phyloP scores from a whole-genome alignment of 2,797 vertebrate species.

The Chelonia mydas region DNA sequence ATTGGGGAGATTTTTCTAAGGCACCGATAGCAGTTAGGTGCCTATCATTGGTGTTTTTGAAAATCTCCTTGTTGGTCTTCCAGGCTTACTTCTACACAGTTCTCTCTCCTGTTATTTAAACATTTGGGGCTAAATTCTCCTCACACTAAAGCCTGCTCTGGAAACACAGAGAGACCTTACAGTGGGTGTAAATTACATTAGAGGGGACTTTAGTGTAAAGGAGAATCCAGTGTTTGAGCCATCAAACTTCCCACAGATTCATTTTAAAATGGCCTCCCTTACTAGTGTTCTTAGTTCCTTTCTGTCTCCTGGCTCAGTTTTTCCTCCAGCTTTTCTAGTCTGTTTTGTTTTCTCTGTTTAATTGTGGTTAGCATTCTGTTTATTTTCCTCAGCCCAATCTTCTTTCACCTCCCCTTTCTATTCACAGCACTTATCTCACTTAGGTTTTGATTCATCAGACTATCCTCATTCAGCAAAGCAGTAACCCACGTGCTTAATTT shows the following conservation, averaged over 20 bases:
- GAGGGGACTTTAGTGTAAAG: background rate
- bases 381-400: background rate
- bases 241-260: background rate
- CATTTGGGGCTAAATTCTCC: background rate
- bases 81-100: background rate
- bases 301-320: background rate
- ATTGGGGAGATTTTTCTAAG: background rate
- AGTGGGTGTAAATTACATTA: background rate
- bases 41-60: background rate
- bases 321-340: background rate
- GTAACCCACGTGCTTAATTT: background rate
- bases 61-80: background rate
- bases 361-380: background rate
- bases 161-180: background rate
- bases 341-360: background rate
- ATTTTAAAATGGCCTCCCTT: background rate
- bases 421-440: background rate
- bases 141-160: background rate
- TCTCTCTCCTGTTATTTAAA: background rate
- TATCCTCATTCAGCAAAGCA: background rate
- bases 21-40: background rate
- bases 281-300: background rate
- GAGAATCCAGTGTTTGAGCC: background rate
- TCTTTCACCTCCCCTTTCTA: background rate
- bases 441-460: background rate